These are phyloP conservation scores for Neria commutata DNA, from an alignment of 2,888 invertebrate species.

Conservation along the genomic window DNA sequence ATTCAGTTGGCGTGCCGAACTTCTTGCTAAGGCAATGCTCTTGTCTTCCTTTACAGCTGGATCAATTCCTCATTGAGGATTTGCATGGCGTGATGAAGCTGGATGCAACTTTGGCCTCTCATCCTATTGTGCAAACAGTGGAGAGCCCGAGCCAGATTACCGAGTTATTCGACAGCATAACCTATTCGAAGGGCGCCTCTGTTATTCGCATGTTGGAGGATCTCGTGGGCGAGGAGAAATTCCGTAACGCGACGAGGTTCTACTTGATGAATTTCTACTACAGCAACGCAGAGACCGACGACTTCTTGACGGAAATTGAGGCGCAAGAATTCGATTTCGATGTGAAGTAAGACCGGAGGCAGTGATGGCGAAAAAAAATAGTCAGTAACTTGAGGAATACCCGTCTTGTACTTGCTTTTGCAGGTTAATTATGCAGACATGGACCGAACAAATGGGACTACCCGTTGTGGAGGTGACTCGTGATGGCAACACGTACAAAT, in stretches of 20 bases:
- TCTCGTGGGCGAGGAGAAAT: slow-evolving; percentile 71
- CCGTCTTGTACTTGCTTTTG: too few species aligned
- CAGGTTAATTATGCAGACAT: slow-evolving; percentile 80
- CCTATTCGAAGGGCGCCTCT: slow-evolving; percentile 92
- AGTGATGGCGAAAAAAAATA: too few species aligned
- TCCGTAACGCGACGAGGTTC: slow-evolving; percentile 74
- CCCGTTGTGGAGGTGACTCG: slow-evolving; percentile 73
- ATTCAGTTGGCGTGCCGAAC: not conserved
- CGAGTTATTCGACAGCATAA: slow-evolving; percentile 88
- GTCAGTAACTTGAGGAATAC: too few species aligned
- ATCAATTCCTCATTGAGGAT: slow-evolving; percentile 75
- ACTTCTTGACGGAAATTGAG: slow-evolving; percentile 68
- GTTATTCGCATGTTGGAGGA: slow-evolving; percentile 87
- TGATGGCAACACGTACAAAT: slow-evolving; percentile 63
- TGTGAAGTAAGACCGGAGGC: slow-evolving; percentile 56
- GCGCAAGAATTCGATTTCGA: slow-evolving; percentile 65
- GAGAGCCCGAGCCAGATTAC: slow-evolving; percentile 88
- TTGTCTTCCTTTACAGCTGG: slow-evolving; percentile 67
- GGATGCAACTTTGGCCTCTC: slow-evolving; percentile 83
- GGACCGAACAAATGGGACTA: slow-evolving; percentile 88
- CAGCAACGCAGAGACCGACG: slow-evolving; percentile 79
- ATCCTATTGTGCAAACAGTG: slow-evolving; percentile 87
- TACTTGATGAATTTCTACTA: slow-evolving; percentile 76
- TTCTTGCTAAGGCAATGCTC: too few species aligned
- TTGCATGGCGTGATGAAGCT: slow-evolving; percentile 74